Conservation (phyloP, 1,140 invertebrate genomes). For the Rhopalosiphum padi region DNA sequence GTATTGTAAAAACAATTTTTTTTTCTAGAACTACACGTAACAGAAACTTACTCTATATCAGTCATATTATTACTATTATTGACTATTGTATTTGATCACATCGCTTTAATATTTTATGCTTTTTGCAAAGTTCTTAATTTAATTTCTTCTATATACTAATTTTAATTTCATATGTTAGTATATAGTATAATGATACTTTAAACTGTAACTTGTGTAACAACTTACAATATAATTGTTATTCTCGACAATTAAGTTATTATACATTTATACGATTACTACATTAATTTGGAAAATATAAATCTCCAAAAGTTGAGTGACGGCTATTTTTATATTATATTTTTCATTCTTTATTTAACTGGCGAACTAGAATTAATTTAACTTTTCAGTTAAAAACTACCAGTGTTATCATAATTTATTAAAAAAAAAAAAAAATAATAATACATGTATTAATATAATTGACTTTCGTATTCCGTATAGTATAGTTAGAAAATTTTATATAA, state of each 20-base stretch:
- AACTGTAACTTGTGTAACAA: neutral
- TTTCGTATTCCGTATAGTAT: neutral
- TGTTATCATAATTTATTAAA: neutral
- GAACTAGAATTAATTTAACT: too few species aligned
- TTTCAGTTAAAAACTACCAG: too few species aligned
- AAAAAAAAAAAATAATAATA: neutral
- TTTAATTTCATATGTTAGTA: neutral
- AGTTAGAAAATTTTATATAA: neutral
- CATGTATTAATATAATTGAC: neutral
- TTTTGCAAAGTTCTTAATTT: neutral
- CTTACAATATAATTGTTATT: neutral
- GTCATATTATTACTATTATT: neutral
- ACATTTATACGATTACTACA: neutral
- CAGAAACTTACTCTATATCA: neutral
- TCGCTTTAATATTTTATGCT: too few species aligned
- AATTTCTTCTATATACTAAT: neutral
- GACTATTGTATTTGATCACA: too few species aligned
- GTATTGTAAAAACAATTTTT: neutral
- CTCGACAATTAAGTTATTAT: neutral
- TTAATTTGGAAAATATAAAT: neutral
- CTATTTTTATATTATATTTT: neutral
- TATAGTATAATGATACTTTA: neutral
- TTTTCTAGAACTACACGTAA: neutral
- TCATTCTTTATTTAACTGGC: too few species aligned
- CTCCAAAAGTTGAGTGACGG: neutral